Percentiles rank a stretch among this genome's conserved stretches.
Evolutionary conservation across 2,113 vertebrate genomes (phyloP).

Genomic region (Microcebus ravelobensis): DNA sequence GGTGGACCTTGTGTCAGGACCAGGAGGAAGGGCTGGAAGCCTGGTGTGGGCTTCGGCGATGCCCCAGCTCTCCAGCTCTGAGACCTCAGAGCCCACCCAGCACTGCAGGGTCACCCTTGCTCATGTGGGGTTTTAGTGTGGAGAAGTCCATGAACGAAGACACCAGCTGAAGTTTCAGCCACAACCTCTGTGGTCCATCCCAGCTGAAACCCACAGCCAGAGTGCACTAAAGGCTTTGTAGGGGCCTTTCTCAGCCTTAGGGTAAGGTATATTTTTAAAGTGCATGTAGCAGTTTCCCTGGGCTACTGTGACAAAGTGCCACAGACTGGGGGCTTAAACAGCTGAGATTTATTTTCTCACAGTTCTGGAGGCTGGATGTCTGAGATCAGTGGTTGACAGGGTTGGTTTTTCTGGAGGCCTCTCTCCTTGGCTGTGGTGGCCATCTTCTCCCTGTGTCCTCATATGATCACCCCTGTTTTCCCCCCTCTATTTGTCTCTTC

Average conservation of each 20-base stretch:
- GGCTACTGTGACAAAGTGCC: neutral
- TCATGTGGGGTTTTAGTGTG: neutral
- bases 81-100: neutral
- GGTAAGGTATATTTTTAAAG: neutral
- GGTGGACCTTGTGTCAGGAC: neutral
- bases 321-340: neutral
- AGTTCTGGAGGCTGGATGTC: neutral
- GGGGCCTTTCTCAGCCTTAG: neutral
- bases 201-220: neutral
- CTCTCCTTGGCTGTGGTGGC: neutral
- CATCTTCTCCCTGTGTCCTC: neutral
- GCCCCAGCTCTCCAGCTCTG: neutral
- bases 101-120: too few species aligned
- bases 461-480: neutral
- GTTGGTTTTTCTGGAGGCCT: neutral
- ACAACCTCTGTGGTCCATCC: neutral
- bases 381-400: neutral
- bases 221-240: neutral
- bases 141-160: neutral
- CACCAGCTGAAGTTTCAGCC: neutral
- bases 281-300: neutral
- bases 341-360: neutral
- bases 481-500: neutral
- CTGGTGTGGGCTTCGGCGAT: too few species aligned
- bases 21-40: neutral